Base-by-base conservation (phyloP, 1,140 invertebrate genomes). In the Bombus waltoni region DNA sequence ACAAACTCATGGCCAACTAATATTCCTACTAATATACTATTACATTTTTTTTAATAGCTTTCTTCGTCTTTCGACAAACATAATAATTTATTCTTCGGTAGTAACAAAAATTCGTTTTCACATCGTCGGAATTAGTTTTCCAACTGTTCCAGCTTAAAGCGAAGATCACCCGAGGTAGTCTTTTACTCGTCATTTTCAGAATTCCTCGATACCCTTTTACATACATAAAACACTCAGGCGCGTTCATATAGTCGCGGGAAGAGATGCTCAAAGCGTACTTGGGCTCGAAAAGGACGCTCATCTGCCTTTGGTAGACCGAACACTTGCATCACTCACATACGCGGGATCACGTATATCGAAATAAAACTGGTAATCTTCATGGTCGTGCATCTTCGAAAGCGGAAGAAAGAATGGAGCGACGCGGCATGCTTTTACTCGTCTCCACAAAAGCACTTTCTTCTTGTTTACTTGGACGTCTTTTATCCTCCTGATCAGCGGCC, bases 301-400 rank as follows among this genome's bases (percentile, higher is more conserved):
- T 42, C 47, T 53, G 38, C 32, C 82, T 47, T 71, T 87, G 65
- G 84, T 40, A 72, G 2, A 62, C 13, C 22, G 65, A 76, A 82
- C 76, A 87, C 88, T 83, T 65, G 87, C 42, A 76, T 83, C 25
- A 28, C 35, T 72, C 53, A 65, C 74, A 32, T 53, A 75, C 57
- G 44, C 10, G 79, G 72, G 38, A 73, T 89, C 87, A 53, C 47
- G 18, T 53, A 80, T 81, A 75, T 72, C 28, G 76, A 71, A 89
- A 89, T 87, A 89, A 89, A 89, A 89, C 59, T 65, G 81, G 77
- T 75, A 79, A 89, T 89, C 66, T 86, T 35, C 62, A 77, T 80
- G 81, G 42, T 15, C 25, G 47, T 44, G 76, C 18, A 42, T 68
- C 70, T 80, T 74, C 11, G 9, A 42, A 57, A 76, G 15, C 2